Evolutionary conservation across 1,140 invertebrate genomes (phyloP).

Genomic region (Macrocentrus cingulum): DNA sequence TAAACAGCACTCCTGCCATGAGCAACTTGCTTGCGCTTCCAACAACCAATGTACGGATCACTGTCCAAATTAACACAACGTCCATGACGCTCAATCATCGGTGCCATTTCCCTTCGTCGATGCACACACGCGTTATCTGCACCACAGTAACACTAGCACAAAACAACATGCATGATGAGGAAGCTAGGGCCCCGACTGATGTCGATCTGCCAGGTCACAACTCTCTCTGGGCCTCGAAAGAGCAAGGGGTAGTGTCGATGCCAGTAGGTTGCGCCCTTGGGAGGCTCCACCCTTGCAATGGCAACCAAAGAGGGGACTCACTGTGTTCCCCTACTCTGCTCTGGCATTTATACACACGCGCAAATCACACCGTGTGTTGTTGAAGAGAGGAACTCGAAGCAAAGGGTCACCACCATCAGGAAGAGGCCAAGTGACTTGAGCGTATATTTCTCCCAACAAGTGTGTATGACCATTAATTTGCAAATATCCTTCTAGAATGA

Average conservation of each 20-base stretch:
- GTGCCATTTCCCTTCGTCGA: slow-evolving; percentile 28
- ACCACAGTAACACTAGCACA: background rate
- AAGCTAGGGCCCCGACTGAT: too few relatives aligned
- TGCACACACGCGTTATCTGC: background rate
- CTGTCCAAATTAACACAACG: slow-evolving; percentile 24
- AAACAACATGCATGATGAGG: too few relatives aligned
- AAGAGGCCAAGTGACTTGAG: slow-evolving; percentile 32
- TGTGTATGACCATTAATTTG: slow-evolving; percentile 17
- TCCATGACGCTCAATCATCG: slow-evolving; percentile 32
- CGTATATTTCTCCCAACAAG: slow-evolving; percentile 10
- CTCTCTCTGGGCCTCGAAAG: background rate
- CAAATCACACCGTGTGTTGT: background rate
- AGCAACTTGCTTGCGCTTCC: slow-evolving; percentile 31
- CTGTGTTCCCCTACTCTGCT: background rate
- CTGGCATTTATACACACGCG: background rate
- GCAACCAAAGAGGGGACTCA: background rate
- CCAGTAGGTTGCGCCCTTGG: slow-evolving; percentile 4
- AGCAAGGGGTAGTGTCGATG: background rate
- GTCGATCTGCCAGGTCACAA: too few relatives aligned
- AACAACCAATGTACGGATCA: slow-evolving; percentile 34
- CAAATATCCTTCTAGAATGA: too few relatives aligned
- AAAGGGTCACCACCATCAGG: slow-evolving; percentile 12
- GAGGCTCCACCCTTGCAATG: slow-evolving; percentile 19
- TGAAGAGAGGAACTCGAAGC: slow-evolving; percentile 1
- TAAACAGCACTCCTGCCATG: slow-evolving; percentile 29